Conservation (phyloP, 2,113 vertebrate genomes). For the Dasyurus viverrinus region DNA sequence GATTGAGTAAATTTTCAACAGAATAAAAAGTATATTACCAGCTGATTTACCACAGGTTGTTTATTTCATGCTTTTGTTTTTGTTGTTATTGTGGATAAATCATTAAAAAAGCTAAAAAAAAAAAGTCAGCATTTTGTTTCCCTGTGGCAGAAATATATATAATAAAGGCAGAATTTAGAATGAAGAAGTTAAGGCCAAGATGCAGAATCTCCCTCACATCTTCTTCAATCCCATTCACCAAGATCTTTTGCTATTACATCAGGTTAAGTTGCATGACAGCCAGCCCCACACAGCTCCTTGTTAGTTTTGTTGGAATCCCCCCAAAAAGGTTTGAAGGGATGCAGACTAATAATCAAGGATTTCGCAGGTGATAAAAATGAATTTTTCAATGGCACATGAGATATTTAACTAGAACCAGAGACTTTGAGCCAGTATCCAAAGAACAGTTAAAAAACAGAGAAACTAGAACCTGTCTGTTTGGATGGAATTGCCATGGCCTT, state of each 20-base stretch:
- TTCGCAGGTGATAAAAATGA: too few relatives aligned
- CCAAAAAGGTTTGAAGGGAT: neutral
- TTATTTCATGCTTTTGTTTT: neutral
- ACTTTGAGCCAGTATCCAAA: neutral
- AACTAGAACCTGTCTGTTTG: neutral
- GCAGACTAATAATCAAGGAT: too few relatives aligned
- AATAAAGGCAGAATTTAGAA: neutral
- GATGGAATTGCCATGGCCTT: neutral
- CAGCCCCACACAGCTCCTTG: neutral
- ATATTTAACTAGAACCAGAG: too few relatives aligned
- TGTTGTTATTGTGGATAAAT: neutral
- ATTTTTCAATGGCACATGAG: too few relatives aligned
- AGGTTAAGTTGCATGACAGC: neutral
- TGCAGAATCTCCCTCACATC: neutral
- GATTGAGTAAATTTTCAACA: neutral
- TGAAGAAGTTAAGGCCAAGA: neutral
- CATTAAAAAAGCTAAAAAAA: neutral
- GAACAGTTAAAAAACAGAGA: neutral
- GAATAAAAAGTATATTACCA: neutral
- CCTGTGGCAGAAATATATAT: too few relatives aligned
- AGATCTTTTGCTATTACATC: neutral
- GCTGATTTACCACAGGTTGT: neutral
- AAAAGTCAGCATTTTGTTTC: neutral
- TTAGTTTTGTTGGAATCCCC: neutral
- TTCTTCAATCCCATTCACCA: neutral